Evolutionary conservation across 2,797 vertebrate genomes (phyloP), one percentile per base, ranked within the genome.

Genomic region (Acomys russatus): DNA sequence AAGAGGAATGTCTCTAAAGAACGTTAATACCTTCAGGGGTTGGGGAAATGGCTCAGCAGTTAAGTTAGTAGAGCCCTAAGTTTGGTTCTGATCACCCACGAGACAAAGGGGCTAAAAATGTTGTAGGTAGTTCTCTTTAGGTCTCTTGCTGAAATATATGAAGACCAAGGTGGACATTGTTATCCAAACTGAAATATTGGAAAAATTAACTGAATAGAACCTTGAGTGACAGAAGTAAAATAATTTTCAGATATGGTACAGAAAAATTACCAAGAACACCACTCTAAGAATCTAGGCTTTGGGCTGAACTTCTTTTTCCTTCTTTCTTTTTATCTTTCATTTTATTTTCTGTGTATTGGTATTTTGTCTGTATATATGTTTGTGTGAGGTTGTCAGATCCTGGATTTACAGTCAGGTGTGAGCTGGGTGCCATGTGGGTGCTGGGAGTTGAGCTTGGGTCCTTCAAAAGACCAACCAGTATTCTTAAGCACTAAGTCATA

Each of bases 161-260:
- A 5, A 79, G 9, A 25, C 35, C 74, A 82, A 90, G 12, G 12
- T 82, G 89, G 64, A 90, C 56, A 76, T 87, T 74, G 61, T 70
- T 96, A 88, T 82, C 2, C 20, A 88, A 95, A 90, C 59, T 70
- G 12, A 80, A 94, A 91, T 33, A 61, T 92, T 6, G 63, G 56
- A 92, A 86, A 44, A 68, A 90, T 88, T 44, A 59, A 74, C 56
- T 54, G 17, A 94, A 74, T 80, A 28, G 0, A 93, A 66, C 73
- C 9, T 76, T 71, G 83, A 76, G 20, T 73, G 28, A 33, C 12
- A 30, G 15, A 89, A 90, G n/a, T 87, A 44, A 4, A 28, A 90
- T 73, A 18, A 80, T 77, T 88, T 83, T 94, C 3, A 54, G 20
- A 88, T 74, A 11, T 78, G 20, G 4, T 22, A 78, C 66, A 38